A percentile compares a stretch with the other conserved stretches of the same genome.
Conservation (phyloP, 2,888 invertebrate species). For the Tiliacea citrago region DNA sequence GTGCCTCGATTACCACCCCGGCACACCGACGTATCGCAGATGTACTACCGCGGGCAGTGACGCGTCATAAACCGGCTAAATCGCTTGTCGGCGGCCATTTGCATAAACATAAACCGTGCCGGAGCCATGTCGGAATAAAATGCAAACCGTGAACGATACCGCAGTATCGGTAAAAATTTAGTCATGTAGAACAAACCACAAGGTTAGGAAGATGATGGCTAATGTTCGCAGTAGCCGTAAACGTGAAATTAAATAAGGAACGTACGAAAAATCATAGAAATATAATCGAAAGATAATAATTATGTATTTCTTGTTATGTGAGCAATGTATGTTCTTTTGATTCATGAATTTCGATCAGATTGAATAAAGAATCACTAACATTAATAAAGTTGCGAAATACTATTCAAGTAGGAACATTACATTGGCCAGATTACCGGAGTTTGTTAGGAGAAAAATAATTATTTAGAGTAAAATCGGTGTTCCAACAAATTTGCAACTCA, state of each 20-base stretch:
- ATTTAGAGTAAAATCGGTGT: neutral
- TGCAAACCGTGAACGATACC: slow-evolving; percentile 68
- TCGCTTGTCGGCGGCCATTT: slow-evolving; percentile 79
- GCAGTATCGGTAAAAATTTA: slow-evolving; percentile 66
- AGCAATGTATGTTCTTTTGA: neutral
- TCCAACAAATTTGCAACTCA: slow-evolving; percentile 14
- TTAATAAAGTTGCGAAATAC: neutral
- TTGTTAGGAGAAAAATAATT: neutral
- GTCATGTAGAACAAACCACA: slow-evolving; percentile 12
- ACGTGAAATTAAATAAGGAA: neutral
- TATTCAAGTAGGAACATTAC: neutral
- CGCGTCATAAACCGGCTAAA: slow-evolving; percentile 82
- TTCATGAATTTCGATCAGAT: neutral
- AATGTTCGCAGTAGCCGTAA: neutral
- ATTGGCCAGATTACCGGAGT: too few species aligned
- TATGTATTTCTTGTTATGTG: neutral
- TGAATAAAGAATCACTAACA: neutral
- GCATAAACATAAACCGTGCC: slow-evolving; percentile 77
- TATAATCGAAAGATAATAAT: neutral
- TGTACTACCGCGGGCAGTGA: slow-evolving; percentile 69
- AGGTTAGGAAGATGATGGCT: neutral
- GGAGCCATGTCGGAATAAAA: slow-evolving; percentile 51
- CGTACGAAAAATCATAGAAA: neutral
- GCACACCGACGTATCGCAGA: slow-evolving; percentile 67
- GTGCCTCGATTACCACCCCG: slow-evolving; percentile 10